Base-by-base conservation (phyloP, 2,888 invertebrate species). In the Mesochorus sp. region DNA sequence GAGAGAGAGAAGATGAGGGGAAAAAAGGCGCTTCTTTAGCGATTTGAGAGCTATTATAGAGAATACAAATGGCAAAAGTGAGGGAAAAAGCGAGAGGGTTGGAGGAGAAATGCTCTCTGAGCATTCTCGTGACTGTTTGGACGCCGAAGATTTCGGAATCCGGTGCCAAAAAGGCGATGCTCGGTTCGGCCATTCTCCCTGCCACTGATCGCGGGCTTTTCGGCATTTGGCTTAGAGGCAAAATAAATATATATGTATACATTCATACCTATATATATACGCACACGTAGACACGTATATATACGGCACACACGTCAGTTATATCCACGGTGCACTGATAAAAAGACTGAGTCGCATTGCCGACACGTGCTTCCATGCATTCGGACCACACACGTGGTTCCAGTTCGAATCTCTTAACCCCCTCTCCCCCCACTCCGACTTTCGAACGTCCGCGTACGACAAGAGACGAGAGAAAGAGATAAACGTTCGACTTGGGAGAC, bases 71-170 rank as follows among this genome's bases (percentile, higher is more conserved):
- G 10, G 8, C 64, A 14, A 59, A 6, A 44, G 24, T 39, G 66
- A 70, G 42, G 24, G 10, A 2, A 21, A 21, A 14, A 21, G 51
- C 14, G 55, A 68, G 53, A 66, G 62, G 64, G 44, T 31, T 59
- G 57, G 57, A 68, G 57, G 42, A 59, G 21, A 24, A 39, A 59
- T 26, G 39, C 59, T 39, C 39, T 39, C 24, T 26, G 8, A 71
- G 79, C 67, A 79, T 81, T 81, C 74, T 61, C 57, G 44, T 44
- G 76, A 21, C 26, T 24, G 24, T 37, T 49, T 34, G 66, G 53
- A 55, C 71, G 57, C 59, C 57, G 47, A 82, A 80, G 83, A 86
- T 87, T 86, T 84, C 78, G 81, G 82, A 78, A 82, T 87, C 83
- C 80, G 74, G 42, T 76, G 80, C 78, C 80, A 84, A 86, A 86